phyloP scores from a whole-genome alignment of 2,888 invertebrate species.

The Monopis laevigella region DNA sequence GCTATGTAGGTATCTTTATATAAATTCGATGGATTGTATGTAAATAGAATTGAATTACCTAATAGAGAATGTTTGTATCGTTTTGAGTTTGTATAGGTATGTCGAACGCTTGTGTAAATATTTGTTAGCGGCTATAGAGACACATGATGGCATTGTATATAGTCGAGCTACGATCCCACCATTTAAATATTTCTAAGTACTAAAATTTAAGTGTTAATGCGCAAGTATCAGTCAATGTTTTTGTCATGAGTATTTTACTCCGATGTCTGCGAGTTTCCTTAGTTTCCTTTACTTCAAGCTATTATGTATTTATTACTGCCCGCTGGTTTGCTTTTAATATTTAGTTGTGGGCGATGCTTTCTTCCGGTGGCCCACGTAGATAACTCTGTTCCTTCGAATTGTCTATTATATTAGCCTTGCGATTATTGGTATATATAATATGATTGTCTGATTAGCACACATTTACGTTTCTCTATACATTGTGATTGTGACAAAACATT shows the following conservation, averaged over 20 bases:
- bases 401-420: too few species aligned
- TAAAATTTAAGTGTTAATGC: constrained; percentile 40
- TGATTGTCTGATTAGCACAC: too few species aligned
- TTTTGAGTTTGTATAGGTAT: too few species aligned
- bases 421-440: too few species aligned
- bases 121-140: too few species aligned
- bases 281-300: constrained; percentile 5
- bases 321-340: too few species aligned
- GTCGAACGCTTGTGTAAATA: constrained; percentile 61
- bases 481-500: constrained; percentile 9
- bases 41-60: constrained; percentile 62
- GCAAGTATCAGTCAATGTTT: constrained; percentile 7
- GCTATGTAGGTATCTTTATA: constrained; percentile 28
- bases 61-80: constrained; percentile 54
- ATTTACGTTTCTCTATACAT: too few species aligned
- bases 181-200: constrained; percentile 63
- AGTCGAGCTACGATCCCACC: constrained; percentile 65
- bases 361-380: too few species aligned
- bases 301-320: too few species aligned
- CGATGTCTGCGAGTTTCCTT: not conserved
- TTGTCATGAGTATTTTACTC: constrained; percentile 11
- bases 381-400: too few species aligned
- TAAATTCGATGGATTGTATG: constrained; percentile 43
- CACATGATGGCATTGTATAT: constrained; percentile 63
- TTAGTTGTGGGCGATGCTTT: too few species aligned